Evolutionary conservation across 2,888 invertebrate genomes (phyloP).

Genomic region (Candidula unifasciata): DNA sequence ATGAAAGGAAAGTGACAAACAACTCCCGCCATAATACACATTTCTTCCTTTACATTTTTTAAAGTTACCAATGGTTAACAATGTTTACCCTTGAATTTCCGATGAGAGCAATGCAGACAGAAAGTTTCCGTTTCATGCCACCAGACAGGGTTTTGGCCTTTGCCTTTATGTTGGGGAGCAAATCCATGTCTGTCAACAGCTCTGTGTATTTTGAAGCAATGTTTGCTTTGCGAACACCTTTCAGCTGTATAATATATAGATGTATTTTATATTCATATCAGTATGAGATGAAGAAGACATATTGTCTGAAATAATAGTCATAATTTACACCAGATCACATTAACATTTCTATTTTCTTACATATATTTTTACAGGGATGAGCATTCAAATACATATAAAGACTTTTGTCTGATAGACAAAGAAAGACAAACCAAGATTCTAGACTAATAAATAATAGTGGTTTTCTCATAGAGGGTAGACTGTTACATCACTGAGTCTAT

Average conservation of each 20-base stretch:
- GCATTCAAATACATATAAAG: no score
- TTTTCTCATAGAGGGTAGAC: no score
- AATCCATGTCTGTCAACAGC: slow-evolving; percentile 65
- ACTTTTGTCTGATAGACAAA: no score
- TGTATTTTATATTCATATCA: background rate
- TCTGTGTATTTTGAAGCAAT: slow-evolving; percentile 61
- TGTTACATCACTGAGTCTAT: no score
- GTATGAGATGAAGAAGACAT: background rate
- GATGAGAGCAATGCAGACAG: slow-evolving; percentile 76
- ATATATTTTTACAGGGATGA: no score
- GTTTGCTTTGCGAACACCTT: slow-evolving; percentile 79
- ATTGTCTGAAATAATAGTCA: background rate
- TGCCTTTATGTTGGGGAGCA: slow-evolving; percentile 69
- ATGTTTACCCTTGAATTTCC: slow-evolving; percentile 75
- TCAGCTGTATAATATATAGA: slow-evolving; percentile 80
- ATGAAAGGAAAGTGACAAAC: no score
- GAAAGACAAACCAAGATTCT: no score
- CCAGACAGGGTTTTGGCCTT: slow-evolving; percentile 74
- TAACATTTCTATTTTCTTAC: no score
- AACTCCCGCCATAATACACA: no score
- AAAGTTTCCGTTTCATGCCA: slow-evolving; percentile 76
- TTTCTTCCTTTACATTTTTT: background rate
- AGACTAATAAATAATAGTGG: no score
- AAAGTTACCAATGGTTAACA: background rate
- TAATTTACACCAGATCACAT: background rate